phyloP scores from a whole-genome alignment of 2,888 invertebrate species.

The Disparrhopalites patrizii region DNA sequence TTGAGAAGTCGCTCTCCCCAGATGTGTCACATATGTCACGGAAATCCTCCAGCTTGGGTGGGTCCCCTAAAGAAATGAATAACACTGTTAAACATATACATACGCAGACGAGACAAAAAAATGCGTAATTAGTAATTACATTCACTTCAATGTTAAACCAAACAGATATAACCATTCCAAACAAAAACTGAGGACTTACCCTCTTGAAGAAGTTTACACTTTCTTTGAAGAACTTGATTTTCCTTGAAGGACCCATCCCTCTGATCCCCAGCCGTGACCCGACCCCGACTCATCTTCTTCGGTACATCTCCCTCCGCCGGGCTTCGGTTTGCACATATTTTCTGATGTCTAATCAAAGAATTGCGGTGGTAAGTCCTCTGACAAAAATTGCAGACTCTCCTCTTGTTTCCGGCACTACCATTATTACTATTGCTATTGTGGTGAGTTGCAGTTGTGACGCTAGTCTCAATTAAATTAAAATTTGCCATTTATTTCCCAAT shows the following conservation, averaged over 20 bases:
- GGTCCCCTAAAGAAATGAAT: neutral
- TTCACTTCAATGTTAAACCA: too few species aligned
- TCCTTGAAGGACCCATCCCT: neutral
- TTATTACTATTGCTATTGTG: neutral
- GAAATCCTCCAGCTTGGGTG: neutral
- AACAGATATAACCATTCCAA: too few species aligned
- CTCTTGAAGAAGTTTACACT: neutral
- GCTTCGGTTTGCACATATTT: neutral
- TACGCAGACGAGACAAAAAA: too few species aligned
- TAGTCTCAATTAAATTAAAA: neutral
- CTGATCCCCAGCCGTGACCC: neutral
- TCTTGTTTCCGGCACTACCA: neutral
- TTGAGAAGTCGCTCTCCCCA: neutral
- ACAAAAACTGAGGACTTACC: too few species aligned
- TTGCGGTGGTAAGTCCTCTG: conserved; percentile 5
- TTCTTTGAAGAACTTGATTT: neutral
- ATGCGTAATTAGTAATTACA: neutral
- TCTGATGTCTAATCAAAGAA: conserved; percentile 12
- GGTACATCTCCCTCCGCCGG: neutral
- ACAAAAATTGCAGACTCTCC: conserved; percentile 4
- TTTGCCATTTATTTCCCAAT: conserved; percentile 4
- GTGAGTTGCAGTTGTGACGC: neutral
- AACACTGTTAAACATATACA: neutral
- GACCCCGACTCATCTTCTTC: neutral
- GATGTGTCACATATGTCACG: neutral